Conservation (phyloP, 2,888 invertebrate species). For the Vannuccia rotundouncinata region DNA sequence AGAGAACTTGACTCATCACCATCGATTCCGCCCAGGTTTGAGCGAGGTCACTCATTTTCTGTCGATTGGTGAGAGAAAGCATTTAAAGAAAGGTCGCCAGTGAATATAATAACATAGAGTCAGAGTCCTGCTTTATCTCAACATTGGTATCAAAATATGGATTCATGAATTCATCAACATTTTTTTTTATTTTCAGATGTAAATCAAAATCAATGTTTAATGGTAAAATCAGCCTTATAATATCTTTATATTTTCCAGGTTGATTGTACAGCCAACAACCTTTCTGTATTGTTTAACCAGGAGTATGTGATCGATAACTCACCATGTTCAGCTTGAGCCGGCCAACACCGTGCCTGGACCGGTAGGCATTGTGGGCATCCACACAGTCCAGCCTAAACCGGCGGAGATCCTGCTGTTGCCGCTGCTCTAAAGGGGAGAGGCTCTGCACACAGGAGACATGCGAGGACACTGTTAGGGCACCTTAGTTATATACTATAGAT, state of each 20-base stretch:
- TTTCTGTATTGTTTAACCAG: no score
- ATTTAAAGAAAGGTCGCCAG: no score
- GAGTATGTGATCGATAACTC: not conserved
- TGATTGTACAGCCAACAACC: no score
- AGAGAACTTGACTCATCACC: constrained; percentile 72
- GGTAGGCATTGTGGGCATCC: constrained; percentile 30
- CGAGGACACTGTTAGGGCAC: no score
- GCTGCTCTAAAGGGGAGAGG: not conserved
- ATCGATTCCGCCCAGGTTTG: constrained; percentile 82
- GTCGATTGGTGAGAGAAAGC: constrained; percentile 45
- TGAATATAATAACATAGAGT: no score
- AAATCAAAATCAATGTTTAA: not conserved
- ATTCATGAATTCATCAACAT: no score
- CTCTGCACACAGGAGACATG: no score
- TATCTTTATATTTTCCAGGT: no score
- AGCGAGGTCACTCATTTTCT: constrained; percentile 53
- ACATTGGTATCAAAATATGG: no score
- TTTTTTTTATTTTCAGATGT: not conserved
- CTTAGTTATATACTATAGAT: no score
- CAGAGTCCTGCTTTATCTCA: no score
- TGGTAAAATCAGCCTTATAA: no score
- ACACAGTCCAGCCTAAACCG: constrained; percentile 21
- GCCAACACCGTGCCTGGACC: constrained; percentile 16
- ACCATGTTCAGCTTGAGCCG: constrained; percentile 33
- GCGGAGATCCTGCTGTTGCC: constrained; percentile 18